These are phyloP conservation scores for Gadus chalcogrammus DNA, from an alignment of 2,113 vertebrate genomes.

Conservation along the genomic window DNA sequence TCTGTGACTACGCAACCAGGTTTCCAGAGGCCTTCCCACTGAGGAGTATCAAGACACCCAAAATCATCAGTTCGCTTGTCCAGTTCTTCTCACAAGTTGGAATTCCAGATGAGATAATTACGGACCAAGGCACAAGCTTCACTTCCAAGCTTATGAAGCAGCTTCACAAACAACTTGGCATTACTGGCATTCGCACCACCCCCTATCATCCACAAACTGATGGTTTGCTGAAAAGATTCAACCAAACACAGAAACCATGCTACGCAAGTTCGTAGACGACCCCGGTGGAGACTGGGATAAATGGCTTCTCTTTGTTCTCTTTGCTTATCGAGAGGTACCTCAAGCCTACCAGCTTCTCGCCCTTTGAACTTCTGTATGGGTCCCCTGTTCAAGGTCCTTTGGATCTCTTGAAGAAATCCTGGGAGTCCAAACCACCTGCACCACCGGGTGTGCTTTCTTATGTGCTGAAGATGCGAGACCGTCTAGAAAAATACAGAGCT, in stretches of 20 bases:
- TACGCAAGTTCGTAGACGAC: background rate
- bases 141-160: background rate
- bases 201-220: no score
- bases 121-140: background rate
- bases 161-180: background rate
- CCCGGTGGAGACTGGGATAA: background rate
- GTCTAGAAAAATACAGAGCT: slow-evolving; percentile 1
- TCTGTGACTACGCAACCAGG: background rate
- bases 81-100: background rate
- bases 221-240: background rate
- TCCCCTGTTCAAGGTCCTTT: background rate
- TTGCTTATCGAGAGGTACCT: slow-evolving; percentile 5
- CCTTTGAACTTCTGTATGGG: slow-evolving; percentile 1
- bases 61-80: background rate
- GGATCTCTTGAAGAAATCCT: background rate
- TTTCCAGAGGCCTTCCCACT: background rate
- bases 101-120: background rate
- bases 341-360: background rate
- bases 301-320: background rate
- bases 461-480: background rate
- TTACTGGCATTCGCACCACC: background rate
- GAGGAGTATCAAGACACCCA: background rate
- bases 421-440: background rate
- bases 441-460: background rate
- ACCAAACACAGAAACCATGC: background rate